Conservation (phyloP, 1,140 invertebrate species). For the Chlorops oryzae region DNA sequence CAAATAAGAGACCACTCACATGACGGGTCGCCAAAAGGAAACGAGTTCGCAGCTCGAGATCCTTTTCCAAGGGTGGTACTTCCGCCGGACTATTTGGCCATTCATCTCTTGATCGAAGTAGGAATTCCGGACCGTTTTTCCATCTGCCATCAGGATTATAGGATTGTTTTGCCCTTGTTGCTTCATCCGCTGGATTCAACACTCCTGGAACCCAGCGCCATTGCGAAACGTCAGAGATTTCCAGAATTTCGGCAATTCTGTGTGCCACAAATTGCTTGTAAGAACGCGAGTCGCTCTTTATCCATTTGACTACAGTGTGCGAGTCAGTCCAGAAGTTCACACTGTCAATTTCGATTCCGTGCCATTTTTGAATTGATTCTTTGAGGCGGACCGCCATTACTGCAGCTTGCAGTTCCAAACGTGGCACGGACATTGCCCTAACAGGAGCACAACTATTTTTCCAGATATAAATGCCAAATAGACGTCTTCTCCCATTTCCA, state of each 20-base stretch:
- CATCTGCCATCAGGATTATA: slow-evolving; percentile 8
- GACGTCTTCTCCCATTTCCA: no score
- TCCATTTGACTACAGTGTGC: slow-evolving; percentile 31
- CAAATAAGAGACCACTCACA: no score
- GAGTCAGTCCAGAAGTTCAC: slow-evolving; percentile 39
- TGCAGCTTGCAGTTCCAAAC: slow-evolving; percentile 30
- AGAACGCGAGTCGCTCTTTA: slow-evolving; percentile 17
- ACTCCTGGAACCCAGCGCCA: slow-evolving; percentile 26
- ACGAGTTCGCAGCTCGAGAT: no score
- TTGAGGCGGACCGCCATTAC: slow-evolving; percentile 22
- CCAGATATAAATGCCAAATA: no score
- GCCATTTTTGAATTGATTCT: neutral
- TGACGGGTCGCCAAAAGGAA: no score
- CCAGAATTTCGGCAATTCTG: slow-evolving; percentile 41
- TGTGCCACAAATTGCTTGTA: slow-evolving; percentile 46
- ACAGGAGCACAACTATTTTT: no score
- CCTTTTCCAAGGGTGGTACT: neutral
- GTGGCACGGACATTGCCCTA: slow-evolving; percentile 24
- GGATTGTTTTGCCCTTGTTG: slow-evolving; percentile 10
- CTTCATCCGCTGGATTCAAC: slow-evolving; percentile 30
- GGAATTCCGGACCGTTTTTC: slow-evolving; percentile 20
- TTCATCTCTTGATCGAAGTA: neutral
- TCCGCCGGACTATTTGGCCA: slow-evolving; percentile 7
- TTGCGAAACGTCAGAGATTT: slow-evolving; percentile 13
- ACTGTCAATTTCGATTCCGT: slow-evolving; percentile 3